Evolutionary conservation across 2,797 vertebrate genomes (phyloP).

Genomic region (Lindbergichthys nudifrons): DNA sequence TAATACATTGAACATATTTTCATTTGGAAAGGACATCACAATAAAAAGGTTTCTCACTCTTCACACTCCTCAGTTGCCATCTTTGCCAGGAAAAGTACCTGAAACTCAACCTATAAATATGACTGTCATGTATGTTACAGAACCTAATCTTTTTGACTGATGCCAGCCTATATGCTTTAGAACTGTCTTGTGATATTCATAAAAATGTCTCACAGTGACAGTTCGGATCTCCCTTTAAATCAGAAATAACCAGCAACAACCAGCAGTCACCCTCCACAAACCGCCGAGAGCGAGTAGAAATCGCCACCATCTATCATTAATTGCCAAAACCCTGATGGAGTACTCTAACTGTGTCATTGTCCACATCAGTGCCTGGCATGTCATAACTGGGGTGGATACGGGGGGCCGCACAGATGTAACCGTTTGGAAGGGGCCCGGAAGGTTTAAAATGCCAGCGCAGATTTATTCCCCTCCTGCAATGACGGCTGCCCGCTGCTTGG

Average conservation of each 20-base stretch:
- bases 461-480: conserved; percentile 78
- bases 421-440: conserved; percentile 49
- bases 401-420: conserved; percentile 55
- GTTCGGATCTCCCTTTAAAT: conserved; percentile 21
- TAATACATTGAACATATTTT: not conserved
- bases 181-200: not conserved
- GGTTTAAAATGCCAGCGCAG: conserved; percentile 75
- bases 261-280: conserved; percentile 23
- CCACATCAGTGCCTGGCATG: conserved; percentile 39
- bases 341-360: conserved; percentile 45
- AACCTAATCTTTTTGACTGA: not conserved
- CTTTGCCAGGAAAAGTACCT: not conserved
- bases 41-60: no score
- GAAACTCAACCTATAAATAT: not conserved
- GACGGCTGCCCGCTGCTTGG: conserved; percentile 65
- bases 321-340: conserved; percentile 32
- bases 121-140: not conserved
- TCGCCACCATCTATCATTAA: conserved; percentile 39
- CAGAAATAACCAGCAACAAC: conserved; percentile 9
- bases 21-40: not conserved
- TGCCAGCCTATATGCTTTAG: not conserved
- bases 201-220: not conserved
- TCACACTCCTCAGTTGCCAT: not conserved
- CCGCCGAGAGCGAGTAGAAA: conserved; percentile 17
- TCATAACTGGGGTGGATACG: conserved; percentile 41